Conservation (phyloP, 1,140 invertebrate genomes). For the Andrena cerasifolii region DNA sequence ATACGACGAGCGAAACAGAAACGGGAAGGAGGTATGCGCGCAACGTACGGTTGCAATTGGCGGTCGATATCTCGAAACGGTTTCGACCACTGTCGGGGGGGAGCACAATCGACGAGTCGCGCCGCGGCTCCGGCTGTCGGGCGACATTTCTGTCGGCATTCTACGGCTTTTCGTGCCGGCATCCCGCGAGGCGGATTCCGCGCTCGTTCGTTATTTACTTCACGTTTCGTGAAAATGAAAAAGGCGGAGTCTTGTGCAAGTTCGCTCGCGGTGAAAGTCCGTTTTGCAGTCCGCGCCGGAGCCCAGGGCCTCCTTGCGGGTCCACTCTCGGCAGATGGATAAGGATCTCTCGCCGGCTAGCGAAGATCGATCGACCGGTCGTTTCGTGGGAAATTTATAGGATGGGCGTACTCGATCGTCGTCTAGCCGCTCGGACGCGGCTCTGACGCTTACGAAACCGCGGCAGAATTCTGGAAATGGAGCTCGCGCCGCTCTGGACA, state of each 20-base stretch:
- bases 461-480: conserved; percentile 30
- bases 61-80: conserved; percentile 22
- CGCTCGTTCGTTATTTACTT: conserved; percentile 68
- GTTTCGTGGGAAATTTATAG: conserved; percentile 65
- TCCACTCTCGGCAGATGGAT: conserved; percentile 65
- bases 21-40: not conserved
- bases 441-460: conserved; percentile 25
- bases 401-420: conserved; percentile 30
- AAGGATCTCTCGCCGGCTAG: conserved; percentile 45
- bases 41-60: not conserved
- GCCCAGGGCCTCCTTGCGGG: conserved; percentile 42
- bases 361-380: conserved; percentile 63
- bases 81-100: not conserved
- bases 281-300: conserved; percentile 37
- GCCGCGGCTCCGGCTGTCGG: conserved; percentile 19
- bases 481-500: not conserved
- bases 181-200: conserved; percentile 60
- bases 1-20: not conserved
- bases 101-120: conserved; percentile 24
- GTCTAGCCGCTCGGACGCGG: not conserved
- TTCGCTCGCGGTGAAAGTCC: conserved; percentile 63
- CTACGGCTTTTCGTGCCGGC: conserved; percentile 55
- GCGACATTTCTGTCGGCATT: conserved; percentile 68
- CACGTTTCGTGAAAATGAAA: conserved; percentile 68
- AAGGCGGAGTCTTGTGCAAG: conserved; percentile 68